Conservation (phyloP, 2,888 invertebrate species). For the Acrobasis consociella region DNA sequence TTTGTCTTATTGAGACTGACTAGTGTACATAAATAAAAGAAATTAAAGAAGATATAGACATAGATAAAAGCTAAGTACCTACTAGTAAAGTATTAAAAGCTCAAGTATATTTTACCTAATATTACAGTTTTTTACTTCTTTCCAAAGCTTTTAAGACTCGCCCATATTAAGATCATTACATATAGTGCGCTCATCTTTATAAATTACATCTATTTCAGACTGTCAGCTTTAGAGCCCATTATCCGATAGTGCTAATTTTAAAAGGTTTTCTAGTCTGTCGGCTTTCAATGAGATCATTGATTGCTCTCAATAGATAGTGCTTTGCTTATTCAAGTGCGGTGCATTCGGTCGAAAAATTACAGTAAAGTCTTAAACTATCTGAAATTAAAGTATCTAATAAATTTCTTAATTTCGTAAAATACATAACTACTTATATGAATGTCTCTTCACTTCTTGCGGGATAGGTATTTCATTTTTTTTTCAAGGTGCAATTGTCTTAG, state of each 20-base stretch:
- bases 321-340: not conserved
- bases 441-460: too few species aligned
- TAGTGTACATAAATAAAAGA: too few species aligned
- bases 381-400: not conserved
- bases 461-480: too few species aligned
- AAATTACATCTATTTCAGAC: not conserved
- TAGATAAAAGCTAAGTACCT: too few species aligned
- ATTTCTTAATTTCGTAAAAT: not conserved
- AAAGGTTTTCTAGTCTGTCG: conserved; percentile 7
- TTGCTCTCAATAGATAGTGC: not conserved
- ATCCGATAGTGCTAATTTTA: not conserved
- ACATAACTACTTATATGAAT: not conserved
- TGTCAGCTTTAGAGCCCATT: not conserved
- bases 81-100: too few species aligned
- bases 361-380: not conserved
- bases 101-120: too few species aligned
- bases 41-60: too few species aligned
- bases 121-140: too few species aligned
- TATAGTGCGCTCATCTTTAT: not conserved
- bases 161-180: not conserved
- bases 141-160: too few species aligned
- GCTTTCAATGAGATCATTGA: conserved; percentile 18
- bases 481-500: not conserved
- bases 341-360: not conserved
- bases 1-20: too few species aligned